phyloP scores from a whole-genome alignment of 1,140 invertebrate species.

The Leptinotarsa texana region DNA sequence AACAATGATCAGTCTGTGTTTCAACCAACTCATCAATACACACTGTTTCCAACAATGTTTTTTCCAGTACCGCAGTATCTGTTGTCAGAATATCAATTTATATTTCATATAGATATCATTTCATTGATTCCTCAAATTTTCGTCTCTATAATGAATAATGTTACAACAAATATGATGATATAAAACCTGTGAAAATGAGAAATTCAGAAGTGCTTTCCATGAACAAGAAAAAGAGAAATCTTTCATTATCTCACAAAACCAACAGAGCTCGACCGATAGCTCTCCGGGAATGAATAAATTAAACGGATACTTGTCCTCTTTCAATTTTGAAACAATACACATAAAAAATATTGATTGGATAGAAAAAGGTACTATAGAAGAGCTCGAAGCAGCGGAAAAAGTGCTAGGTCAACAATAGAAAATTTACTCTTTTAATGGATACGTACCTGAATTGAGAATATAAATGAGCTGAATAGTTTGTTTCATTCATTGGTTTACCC shows the following conservation, averaged over 20 bases:
- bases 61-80: too few relatives aligned
- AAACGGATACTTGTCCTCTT: not conserved
- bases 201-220: not conserved
- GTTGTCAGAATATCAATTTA: too few relatives aligned
- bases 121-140: too few relatives aligned
- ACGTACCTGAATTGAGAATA: not conserved
- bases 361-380: not conserved
- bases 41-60: too few relatives aligned
- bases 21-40: too few relatives aligned
- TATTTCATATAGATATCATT: too few relatives aligned
- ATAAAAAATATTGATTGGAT: not conserved
- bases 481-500: too few relatives aligned
- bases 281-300: not conserved
- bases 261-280: not conserved
- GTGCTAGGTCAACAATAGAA: not conserved
- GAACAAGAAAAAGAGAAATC: not conserved
- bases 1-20: too few relatives aligned
- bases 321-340: not conserved
- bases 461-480: too few relatives aligned
- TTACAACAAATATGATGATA: too few relatives aligned
- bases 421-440: not conserved
- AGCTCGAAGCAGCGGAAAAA: not conserved
- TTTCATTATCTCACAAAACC: constrained; percentile 6
- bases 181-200: too few relatives aligned
- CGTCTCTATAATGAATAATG: too few relatives aligned